A percentile compares a stretch with the other conserved stretches of the same genome.
phyloP scores from a whole-genome alignment of 2,113 vertebrate genomes.

The Carlito syrichta region DNA sequence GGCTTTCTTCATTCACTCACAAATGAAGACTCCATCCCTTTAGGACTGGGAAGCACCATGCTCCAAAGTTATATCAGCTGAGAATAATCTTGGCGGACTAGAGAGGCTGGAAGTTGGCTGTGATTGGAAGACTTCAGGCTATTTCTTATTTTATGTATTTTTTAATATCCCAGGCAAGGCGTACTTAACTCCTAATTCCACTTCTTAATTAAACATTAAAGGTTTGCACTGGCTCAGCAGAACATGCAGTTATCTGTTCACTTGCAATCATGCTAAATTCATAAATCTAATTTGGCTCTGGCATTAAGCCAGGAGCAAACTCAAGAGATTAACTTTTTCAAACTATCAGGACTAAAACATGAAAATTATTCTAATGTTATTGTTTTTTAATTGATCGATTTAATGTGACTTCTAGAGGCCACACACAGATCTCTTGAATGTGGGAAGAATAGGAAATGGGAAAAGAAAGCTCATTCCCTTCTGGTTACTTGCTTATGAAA shows the following conservation, averaged over 20 bases:
- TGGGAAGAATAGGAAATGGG: neutral
- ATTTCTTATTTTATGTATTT: conserved; percentile 51
- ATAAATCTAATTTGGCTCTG: conserved; percentile 78
- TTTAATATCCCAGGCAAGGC: conserved; percentile 54
- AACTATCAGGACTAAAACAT: conserved; percentile 48
- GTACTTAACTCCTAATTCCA: conserved; percentile 70
- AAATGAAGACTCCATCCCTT: neutral
- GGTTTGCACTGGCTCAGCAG: conserved; percentile 58
- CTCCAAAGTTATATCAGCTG: neutral
- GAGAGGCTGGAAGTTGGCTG: conserved; percentile 6
- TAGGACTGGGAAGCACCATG: neutral
- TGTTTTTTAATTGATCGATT: conserved; percentile 48
- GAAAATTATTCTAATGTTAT: conserved; percentile 59
- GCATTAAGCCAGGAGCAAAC: conserved; percentile 67
- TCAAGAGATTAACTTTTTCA: conserved; percentile 55
- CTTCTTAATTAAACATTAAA: conserved; percentile 79
- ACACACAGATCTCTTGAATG: neutral
- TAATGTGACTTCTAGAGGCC: conserved; percentile 35
- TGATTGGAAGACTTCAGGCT: conserved; percentile 11
- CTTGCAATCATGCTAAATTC: conserved; percentile 71
- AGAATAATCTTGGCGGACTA: conserved; percentile 13
- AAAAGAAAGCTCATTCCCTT: neutral
- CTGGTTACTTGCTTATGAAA: neutral
- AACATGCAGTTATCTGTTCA: conserved; percentile 72
- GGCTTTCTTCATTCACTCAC: neutral